Evolutionary conservation across 2,113 vertebrate genomes (phyloP), one percentile per base, ranked within the genome.

Genomic region (Syrrhaptes paradoxus): DNA sequence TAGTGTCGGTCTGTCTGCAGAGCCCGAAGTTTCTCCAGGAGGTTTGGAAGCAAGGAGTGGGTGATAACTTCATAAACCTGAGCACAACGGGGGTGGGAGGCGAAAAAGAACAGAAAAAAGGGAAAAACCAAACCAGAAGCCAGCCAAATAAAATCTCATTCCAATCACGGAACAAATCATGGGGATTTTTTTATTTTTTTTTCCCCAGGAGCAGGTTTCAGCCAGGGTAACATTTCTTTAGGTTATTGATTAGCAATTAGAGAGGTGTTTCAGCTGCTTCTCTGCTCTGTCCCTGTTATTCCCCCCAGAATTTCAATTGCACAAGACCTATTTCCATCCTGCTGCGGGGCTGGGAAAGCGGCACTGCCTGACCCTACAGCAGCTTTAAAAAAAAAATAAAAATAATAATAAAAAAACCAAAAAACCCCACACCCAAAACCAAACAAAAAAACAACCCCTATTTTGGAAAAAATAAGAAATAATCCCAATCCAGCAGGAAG

Each of bases 241-340:
- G 57, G 68, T 43, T 96, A 97, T 97, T 43, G 93, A 96, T 96
- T 95, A 94, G 90, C 92, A 93, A 96, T 96, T 95, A 96, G 57
- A 71, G 95, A 89, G 79, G 96, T 91, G 91, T 75, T 95, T 97
- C 8, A 93, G 96, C 92, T 90, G 88, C 85, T 82, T 87, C 90
- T 87, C 73, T 62, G 79, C 83, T 89, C 41, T 22, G 80, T 77
- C 76, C 68, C 85, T 75, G 12, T 41, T 59, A 57, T 48, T 86
- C 95, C 92, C 93, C 63, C 31, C 76, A n/a, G 93, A 88, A 90
- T 93, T 94, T 88, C 93, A 88, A 68, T 91, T 67, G 73, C 73
- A 61, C 68, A 10, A 46, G 74, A 85, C 32, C 66, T 49, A 12
- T 65, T 94, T 71, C 79, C 57, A 82, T 34, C 54, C 48, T 3